Percentiles rank a stretch among this genome's conserved stretches.
Conservation (phyloP, 1,140 invertebrate genomes). For the Berghia stephanieae region DNA sequence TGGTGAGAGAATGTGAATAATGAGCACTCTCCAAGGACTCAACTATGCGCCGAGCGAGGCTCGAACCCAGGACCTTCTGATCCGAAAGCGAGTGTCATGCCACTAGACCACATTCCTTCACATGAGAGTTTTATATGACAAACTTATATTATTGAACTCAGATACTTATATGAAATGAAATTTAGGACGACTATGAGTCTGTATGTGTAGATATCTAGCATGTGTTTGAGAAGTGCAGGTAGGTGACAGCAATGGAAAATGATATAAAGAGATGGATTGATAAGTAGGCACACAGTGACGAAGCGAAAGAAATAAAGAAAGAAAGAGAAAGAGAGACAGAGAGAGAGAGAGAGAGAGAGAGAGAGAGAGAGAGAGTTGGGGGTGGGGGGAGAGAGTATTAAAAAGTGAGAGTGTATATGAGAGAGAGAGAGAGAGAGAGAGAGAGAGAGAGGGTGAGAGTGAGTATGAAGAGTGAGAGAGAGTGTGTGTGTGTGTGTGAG, state of each 20-base stretch:
- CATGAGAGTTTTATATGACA: too few species aligned
- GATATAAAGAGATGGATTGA: background rate
- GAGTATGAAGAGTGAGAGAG: background rate
- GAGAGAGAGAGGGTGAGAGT: background rate
- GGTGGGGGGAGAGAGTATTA: background rate
- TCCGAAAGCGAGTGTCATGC: too few species aligned
- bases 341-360: slow-evolving; percentile 19
- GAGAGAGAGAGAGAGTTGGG: slow-evolving; percentile 12
- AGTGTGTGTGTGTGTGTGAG: background rate
- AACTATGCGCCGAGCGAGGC: too few species aligned
- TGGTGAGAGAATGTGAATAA: too few species aligned
- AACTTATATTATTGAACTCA: too few species aligned
- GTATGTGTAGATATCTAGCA: too few species aligned
- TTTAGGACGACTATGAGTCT: too few species aligned
- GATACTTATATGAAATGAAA: too few species aligned
- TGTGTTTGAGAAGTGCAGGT: too few species aligned
- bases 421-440: background rate
- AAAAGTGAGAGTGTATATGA: background rate
- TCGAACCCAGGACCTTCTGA: too few species aligned
- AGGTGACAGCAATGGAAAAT: background rate
- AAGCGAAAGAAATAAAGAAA: background rate
- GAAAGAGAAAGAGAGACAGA: slow-evolving; percentile 11
- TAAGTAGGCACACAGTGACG: background rate
- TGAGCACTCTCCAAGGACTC: too few species aligned
- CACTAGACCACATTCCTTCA: too few species aligned